Percentiles rank a stretch among this genome's conserved stretches.
Conservation (phyloP, 2,113 vertebrate genomes). For the Podiceps cristatus region DNA sequence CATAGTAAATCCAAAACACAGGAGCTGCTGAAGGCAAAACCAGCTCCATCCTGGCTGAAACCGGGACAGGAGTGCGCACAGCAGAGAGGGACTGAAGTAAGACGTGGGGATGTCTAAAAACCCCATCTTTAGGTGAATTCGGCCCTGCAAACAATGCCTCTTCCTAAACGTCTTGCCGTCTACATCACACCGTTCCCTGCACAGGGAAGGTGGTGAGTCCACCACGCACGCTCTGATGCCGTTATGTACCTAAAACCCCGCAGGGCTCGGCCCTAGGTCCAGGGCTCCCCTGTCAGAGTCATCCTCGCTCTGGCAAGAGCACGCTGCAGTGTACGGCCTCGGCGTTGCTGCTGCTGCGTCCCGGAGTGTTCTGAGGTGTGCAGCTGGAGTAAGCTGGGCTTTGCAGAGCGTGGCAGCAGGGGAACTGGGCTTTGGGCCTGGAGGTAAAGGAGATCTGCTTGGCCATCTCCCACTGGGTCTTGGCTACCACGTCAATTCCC, state of each 20-base stretch:
- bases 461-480: no score
- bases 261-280: background rate
- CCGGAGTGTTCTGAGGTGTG: accelerated
- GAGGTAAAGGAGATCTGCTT: background rate
- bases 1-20: no score
- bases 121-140: background rate
- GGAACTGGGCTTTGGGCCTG: background rate
- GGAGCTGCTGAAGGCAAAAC: no score
- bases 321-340: accelerated
- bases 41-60: no score
- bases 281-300: background rate
- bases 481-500: background rate
- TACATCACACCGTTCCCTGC: accelerated
- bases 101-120: background rate
- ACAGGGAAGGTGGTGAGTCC: background rate
- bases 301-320: background rate
- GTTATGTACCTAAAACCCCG: background rate
- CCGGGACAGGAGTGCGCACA: background rate
- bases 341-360: background rate
- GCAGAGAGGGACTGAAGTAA: background rate
- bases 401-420: background rate
- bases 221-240: no score
- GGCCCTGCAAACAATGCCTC: background rate
- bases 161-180: background rate
- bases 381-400: background rate